Conservation (phyloP, 1,140 invertebrate species). For the Zaprionus nigranus region DNA sequence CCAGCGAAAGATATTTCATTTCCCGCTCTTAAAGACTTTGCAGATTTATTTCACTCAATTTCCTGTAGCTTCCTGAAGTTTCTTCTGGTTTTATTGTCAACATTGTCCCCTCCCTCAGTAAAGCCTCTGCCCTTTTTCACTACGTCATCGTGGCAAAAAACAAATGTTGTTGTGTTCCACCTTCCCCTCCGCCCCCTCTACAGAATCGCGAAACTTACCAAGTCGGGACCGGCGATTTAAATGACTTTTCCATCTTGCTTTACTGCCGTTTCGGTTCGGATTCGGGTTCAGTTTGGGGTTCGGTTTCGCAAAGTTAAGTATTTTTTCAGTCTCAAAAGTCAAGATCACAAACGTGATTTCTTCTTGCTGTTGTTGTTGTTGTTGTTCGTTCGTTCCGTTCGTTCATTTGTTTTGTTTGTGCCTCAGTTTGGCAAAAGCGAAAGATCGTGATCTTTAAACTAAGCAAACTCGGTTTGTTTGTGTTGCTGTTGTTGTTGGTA, state of each 20-base stretch:
- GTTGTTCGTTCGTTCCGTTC: not conserved
- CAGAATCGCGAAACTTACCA: not conserved
- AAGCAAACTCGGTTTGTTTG: constrained; percentile 46
- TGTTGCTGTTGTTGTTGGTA: constrained; percentile 38
- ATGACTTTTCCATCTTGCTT: constrained; percentile 66
- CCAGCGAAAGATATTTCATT: not conserved
- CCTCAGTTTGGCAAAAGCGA: constrained; percentile 72
- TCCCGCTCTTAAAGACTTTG: not conserved
- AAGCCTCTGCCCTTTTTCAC: constrained; percentile 4
- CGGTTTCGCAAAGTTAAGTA: constrained; percentile 39
- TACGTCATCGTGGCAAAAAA: constrained; percentile 16
- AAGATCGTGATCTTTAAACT: constrained; percentile 80
- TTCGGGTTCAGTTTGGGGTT: constrained; percentile 34
- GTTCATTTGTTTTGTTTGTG: constrained; percentile 46
- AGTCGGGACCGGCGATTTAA: constrained; percentile 59
- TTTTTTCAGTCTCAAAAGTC: constrained; percentile 71
- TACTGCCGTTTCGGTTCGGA: constrained; percentile 50
- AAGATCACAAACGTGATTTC: constrained; percentile 81
- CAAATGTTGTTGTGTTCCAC: constrained; percentile 46
- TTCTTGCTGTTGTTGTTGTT: constrained; percentile 48
- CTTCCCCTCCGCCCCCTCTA: not conserved
- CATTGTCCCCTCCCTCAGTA: not conserved
- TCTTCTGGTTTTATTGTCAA: not conserved
- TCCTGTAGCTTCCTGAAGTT: not conserved
- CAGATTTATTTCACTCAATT: not conserved